Base-by-base conservation (phyloP, 2,113 vertebrate genomes). In the Aspiorhynchus laticeps region DNA sequence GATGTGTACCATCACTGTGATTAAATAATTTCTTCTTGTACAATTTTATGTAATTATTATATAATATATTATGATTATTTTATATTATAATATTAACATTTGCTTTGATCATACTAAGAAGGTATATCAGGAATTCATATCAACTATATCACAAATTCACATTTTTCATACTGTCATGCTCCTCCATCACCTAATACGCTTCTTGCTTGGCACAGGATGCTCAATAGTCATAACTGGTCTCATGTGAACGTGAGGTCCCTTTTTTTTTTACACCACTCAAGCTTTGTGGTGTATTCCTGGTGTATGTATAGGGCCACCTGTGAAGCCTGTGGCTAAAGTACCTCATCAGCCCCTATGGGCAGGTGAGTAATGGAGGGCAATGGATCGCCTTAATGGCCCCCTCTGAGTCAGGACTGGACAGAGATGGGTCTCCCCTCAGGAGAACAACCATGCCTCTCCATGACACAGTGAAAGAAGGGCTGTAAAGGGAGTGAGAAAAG, bases 371-470 rank as follows among this genome's bases (percentile, higher is more conserved):
- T 92, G 90, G 87, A 81, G 80, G 14, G 41, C 87, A 26, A 88
- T 93, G 92, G 89, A 92, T 94, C 91, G 93, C 86, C n/a, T 65
- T 93, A 93, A 94, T 93, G 88, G 92, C 88, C 88, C 88, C 88
- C 71, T n/a, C 79, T 89, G 75, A 89, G 85, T 94, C 89, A 90
- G 86, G 86, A 81, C 36, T 81, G 79, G 89, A 88, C 86, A 87
- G 93, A 87, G 46, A 51, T 77, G 2, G 6, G 12, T 77, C 46
- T 84, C 88, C 88, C 65, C 90, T 88, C 86, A 86, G 83, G 86
- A 90, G 90, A 85, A 63, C 73, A 3, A n/a, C 73, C 69, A 87
- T 41, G 2, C 12, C 21, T 36, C 51, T 83, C 81, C 63, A 76
- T 79, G 82, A 92, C 91, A 92, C 89, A 90, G 90, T 88, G 59